These are phyloP conservation scores for Eudasyphora cyanicolor DNA, from an alignment of 2,888 invertebrate species.

Conservation along the genomic window DNA sequence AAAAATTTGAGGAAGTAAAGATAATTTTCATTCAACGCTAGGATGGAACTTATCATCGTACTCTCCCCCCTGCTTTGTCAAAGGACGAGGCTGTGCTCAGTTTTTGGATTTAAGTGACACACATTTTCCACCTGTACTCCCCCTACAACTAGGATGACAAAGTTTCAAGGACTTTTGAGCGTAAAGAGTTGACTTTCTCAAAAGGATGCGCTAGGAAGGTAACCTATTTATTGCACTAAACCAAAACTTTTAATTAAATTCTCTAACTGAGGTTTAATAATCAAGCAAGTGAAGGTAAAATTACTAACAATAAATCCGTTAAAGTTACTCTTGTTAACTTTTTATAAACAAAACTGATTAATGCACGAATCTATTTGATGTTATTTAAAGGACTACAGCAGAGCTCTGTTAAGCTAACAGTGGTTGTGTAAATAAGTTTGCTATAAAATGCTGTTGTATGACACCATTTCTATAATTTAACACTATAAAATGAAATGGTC, in stretches of 20 bases:
- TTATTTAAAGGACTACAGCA: not conserved
- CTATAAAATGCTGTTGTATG: slow-evolving; percentile 5
- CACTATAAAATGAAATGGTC: no score
- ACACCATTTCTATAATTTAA: no score
- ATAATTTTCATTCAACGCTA: not conserved
- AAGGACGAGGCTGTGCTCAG: not conserved
- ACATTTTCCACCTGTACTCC: not conserved
- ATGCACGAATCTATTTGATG: not conserved
- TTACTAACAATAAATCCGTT: not conserved
- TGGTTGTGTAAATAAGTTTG: not conserved
- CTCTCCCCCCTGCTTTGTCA: not conserved
- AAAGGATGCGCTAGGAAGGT: not conserved
- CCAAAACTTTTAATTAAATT: slow-evolving; percentile 10
- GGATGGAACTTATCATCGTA: not conserved
- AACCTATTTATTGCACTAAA: not conserved
- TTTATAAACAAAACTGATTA: not conserved
- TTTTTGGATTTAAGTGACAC: slow-evolving; percentile 4
- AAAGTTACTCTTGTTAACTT: not conserved
- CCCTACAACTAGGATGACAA: not conserved
- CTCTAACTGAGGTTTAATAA: not conserved
- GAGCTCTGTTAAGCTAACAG: not conserved
- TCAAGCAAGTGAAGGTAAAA: not conserved
- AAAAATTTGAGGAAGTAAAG: not conserved
- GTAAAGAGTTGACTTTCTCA: not conserved
- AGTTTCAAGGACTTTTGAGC: slow-evolving; percentile 19